Base-by-base conservation (phyloP, 2,888 invertebrate species). In the Acanthopleura granulata region DNA sequence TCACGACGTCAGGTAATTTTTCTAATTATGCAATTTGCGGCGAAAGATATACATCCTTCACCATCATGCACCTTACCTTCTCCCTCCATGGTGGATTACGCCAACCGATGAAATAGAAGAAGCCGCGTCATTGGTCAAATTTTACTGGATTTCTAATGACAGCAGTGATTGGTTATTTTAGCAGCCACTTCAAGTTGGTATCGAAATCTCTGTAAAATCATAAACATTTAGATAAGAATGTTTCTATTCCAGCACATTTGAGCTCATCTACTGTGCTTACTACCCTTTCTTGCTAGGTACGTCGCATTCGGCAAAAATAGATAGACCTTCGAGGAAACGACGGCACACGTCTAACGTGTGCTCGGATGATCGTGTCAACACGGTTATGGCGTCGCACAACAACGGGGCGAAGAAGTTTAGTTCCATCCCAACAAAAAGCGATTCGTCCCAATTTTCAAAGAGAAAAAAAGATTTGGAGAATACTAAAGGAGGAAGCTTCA, bases 281-380 rank as follows among this genome's bases (percentile, higher is more conserved):
- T 40, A 40, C 40, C n/a, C 40, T 40, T 40, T 40, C 40, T 40
- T 40, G 40, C 40, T 40, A 40, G 40, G 40, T 40, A 40, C 40
- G 40, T 40, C 40, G 1, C 18, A 66, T 25, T 66, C 29, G 66
- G 40, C 79, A 81, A 85, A 84, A 79, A 87, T 87, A 87, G 86
- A 85, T 81, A 77, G 82, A 66, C 74, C 72, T 77, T 77, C 72
- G 62, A 81, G 84, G 71, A 87, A 86, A 77, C 79, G 87, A 80
- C 84, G 81, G 81, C 87, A 85, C 86, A 84, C 84, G 70, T 80
- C 78, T 15, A 74, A 81, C 80, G 85, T 84, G 85, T 83, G 83
- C 82, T 79, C 76, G 51, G 75, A 76, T 66, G 66, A 18, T 16
- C 72, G 74, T 70, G 73, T 12, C 51, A 71, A 61, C 49, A 62